Percentiles rank a stretch among this genome's conserved stretches.
Conservation (phyloP, 2,797 vertebrate genomes). For the Danio choprae region DNA sequence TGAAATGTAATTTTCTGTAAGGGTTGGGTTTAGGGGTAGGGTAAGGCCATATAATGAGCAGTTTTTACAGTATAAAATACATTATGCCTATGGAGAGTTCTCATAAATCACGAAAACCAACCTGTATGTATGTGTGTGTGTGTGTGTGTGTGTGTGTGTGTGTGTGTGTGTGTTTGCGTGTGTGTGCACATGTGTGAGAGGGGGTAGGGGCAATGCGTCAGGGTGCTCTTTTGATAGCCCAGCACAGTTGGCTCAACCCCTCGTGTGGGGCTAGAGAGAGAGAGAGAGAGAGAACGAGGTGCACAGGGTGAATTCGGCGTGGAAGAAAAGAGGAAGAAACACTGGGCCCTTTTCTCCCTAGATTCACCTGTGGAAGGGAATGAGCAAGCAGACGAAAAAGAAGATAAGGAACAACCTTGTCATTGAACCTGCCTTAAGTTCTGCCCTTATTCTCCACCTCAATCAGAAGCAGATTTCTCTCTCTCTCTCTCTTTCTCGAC, state of each 20-base stretch:
- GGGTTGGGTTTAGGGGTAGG: too few relatives aligned
- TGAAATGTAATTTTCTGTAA: too few relatives aligned
- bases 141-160: constrained; percentile 12
- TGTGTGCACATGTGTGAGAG: constrained; percentile 48
- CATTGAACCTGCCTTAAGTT: constrained; percentile 74
- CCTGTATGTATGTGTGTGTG: too few relatives aligned
- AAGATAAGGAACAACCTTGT: constrained; percentile 71
- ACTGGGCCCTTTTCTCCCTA: constrained; percentile 63
- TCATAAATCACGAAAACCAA: too few relatives aligned
- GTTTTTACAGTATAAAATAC: too few relatives aligned
- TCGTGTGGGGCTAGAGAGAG: constrained; percentile 62
- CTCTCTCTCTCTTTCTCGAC: constrained; percentile 51
- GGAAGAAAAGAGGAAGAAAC: constrained; percentile 64
- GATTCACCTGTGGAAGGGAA: constrained; percentile 61
- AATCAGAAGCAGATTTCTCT: constrained; percentile 70
- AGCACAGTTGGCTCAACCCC: constrained; percentile 81
- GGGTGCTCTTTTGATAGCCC: constrained; percentile 75
- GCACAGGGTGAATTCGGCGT: constrained; percentile 64
- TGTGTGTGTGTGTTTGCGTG: background rate
- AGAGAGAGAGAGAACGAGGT: constrained; percentile 62
- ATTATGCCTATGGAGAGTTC: too few relatives aligned
- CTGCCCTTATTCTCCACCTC: constrained; percentile 62
- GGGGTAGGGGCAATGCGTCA: constrained; percentile 52
- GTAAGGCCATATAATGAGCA: too few relatives aligned
- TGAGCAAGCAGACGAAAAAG: constrained; percentile 49